A percentile compares a stretch with the other conserved stretches of the same genome.
Evolutionary conservation across 2,888 invertebrate species (phyloP).

Genomic region (Mongoloraphidia duomilia): DNA sequence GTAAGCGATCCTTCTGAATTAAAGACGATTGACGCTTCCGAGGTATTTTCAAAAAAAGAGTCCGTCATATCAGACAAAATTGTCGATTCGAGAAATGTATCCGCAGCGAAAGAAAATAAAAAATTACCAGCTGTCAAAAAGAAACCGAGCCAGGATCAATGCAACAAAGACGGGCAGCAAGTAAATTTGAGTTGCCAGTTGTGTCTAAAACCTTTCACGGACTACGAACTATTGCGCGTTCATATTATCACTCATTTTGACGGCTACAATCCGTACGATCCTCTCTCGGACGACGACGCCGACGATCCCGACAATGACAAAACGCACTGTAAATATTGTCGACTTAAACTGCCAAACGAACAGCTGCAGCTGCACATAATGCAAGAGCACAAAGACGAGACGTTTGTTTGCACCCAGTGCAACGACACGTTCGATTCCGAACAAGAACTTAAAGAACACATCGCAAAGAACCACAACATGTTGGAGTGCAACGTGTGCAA

Average conservation of each 20-base stretch:
- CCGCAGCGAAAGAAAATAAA: neutral
- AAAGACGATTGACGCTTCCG: neutral
- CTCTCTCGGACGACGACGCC: constrained; percentile 7
- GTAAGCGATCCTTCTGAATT: neutral
- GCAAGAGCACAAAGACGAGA: neutral
- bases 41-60: constrained; percentile 5
- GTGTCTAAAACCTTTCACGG: constrained; percentile 17
- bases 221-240: constrained; percentile 16
- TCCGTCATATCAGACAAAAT: neutral
- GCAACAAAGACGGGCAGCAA: neutral
- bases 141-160: neutral
- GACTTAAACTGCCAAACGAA: neutral
- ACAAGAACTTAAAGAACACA: neutral
- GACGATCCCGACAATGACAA: neutral
- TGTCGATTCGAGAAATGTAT: neutral
- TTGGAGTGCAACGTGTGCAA: constrained; percentile 1
- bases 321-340: neutral
- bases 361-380: neutral
- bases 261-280: constrained; percentile 2
- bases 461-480: neutral
- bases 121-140: neutral
- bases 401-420: neutral
- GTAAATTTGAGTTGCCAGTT: constrained; percentile 18
- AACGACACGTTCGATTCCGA: neutral
- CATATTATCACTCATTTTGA: constrained; percentile 21